These are phyloP conservation scores for Unio pictorum DNA, from an alignment of 2,888 invertebrate species.

Conservation along the genomic window DNA sequence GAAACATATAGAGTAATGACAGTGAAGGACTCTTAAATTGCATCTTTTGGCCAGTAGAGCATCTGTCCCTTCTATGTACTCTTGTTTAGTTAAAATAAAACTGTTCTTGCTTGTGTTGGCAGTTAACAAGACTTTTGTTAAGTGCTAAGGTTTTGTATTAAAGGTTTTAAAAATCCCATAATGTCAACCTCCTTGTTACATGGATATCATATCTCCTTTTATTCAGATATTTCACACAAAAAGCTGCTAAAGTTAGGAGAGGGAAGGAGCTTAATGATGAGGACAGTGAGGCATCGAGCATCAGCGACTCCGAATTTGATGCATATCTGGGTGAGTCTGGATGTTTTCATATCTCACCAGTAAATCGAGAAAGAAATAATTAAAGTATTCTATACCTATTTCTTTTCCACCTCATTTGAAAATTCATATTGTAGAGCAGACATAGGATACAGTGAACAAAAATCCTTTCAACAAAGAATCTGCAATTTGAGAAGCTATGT, in stretches of 20 bases:
- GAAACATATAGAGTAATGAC: no score
- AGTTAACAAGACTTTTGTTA: no score
- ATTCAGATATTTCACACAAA: conserved; percentile 65
- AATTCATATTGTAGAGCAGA: background rate
- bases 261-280: conserved; percentile 72
- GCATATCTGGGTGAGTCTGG: conserved; percentile 75
- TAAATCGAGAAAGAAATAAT: background rate
- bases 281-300: conserved; percentile 80
- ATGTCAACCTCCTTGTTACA: background rate
- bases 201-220: background rate
- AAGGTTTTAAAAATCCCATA: no score
- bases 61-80: no score
- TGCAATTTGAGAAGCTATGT: background rate
- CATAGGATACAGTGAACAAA: background rate
- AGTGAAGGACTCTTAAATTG: no score
- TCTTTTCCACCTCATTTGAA: no score
- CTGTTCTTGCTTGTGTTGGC: no score
- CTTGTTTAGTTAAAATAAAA: no score
- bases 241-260: conserved; percentile 55
- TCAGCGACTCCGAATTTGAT: conserved; percentile 85
- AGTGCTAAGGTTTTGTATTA: no score
- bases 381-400: no score
- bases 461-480: background rate
- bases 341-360: background rate
- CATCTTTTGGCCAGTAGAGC: no score